A percentile compares a stretch with the other conserved stretches of the same genome.
Evolutionary conservation across 2,113 vertebrate species (phyloP).

Genomic region (Camelus bactrianus): DNA sequence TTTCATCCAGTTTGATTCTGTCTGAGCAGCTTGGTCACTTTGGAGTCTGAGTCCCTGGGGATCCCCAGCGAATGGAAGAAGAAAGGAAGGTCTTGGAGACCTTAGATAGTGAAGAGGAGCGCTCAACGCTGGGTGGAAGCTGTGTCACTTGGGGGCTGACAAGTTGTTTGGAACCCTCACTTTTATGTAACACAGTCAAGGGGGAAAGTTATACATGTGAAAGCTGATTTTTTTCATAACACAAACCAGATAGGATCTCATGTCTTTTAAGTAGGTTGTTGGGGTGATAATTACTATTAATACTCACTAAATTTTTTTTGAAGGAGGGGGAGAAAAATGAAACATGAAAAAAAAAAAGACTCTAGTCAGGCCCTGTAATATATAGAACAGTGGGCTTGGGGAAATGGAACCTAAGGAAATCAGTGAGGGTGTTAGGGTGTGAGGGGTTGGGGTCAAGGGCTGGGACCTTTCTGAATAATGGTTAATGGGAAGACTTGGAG

Average conservation of each 20-base stretch:
- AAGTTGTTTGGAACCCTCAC: not conserved
- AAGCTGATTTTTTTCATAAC: not conserved
- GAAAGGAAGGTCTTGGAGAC: not conserved
- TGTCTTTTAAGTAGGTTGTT: not conserved
- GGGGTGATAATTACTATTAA: not conserved
- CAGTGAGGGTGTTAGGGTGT: not conserved
- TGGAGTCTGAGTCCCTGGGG: not conserved
- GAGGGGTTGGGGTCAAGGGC: no score
- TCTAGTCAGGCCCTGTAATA: not conserved
- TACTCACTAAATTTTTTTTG: not conserved
- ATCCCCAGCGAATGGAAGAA: not conserved
- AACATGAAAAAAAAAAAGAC: not conserved
- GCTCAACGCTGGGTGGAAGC: not conserved
- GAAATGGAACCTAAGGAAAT: not conserved
- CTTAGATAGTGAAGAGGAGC: not conserved
- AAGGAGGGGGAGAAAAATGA: not conserved
- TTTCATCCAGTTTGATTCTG: not conserved
- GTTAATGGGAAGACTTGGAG: not conserved
- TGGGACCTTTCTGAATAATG: not conserved
- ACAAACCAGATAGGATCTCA: not conserved
- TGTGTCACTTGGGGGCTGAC: fast-evolving
- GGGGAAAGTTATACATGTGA: not conserved
- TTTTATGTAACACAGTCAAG: not conserved
- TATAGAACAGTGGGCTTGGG: not conserved
- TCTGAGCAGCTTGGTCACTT: not conserved